phyloP scores from a whole-genome alignment of 2,888 invertebrate species.

The Agrotis exclamationis region DNA sequence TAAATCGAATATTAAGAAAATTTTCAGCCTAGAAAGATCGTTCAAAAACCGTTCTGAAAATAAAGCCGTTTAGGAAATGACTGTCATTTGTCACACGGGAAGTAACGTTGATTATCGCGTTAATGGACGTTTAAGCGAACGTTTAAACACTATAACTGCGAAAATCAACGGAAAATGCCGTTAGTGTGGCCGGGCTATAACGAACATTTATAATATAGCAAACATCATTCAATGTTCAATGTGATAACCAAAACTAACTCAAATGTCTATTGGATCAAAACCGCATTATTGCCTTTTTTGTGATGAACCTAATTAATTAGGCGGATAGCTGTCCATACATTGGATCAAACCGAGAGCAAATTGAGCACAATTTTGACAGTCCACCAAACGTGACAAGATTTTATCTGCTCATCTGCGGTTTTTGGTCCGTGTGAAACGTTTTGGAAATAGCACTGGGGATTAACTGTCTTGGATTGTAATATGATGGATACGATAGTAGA shows the following conservation, averaged over 20 bases:
- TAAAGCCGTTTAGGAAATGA: too few relatives aligned
- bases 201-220: background rate
- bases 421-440: slow-evolving; percentile 68
- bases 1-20: too few relatives aligned
- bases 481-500: slow-evolving; percentile 19
- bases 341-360: slow-evolving; percentile 57
- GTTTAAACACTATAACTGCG: too few relatives aligned
- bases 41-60: too few relatives aligned
- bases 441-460: slow-evolving; percentile 63
- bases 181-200: too few relatives aligned
- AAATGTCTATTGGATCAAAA: slow-evolving; percentile 30
- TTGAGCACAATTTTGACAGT: slow-evolving; percentile 69
- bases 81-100: too few relatives aligned
- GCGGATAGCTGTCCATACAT: slow-evolving; percentile 57
- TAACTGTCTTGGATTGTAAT: slow-evolving; percentile 26
- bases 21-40: too few relatives aligned
- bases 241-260: slow-evolving; percentile 4
- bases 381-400: slow-evolving; percentile 68
- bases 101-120: too few relatives aligned
- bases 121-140: too few relatives aligned
- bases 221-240: background rate
- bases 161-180: too few relatives aligned
- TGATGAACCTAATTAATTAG: slow-evolving; percentile 60
- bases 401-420: slow-evolving; percentile 70
- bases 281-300: slow-evolving; percentile 35